A percentile compares a stretch with the other conserved stretches of the same genome.
Conservation (phyloP, 1,140 invertebrate species). For the Bombus confusus region DNA sequence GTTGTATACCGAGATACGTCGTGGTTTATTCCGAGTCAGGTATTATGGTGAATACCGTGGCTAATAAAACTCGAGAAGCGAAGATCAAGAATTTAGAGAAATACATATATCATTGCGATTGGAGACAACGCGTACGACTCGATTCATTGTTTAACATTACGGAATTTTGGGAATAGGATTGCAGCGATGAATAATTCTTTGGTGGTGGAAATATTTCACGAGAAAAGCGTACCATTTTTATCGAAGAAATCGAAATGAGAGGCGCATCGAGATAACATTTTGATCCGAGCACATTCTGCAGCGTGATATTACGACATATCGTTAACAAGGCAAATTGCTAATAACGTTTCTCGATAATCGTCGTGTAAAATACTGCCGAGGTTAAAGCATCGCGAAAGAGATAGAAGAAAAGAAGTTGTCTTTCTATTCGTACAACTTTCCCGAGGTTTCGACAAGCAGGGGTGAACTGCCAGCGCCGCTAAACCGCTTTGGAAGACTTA, state of each 20-base stretch:
- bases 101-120: too few relatives aligned
- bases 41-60: conserved; percentile 44
- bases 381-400: not conserved
- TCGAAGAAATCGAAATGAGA: too few relatives aligned
- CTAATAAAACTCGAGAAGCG: not conserved
- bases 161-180: not conserved
- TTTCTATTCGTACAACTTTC: not conserved
- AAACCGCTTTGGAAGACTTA: conserved; percentile 66
- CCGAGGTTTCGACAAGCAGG: not conserved
- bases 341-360: not conserved
- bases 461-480: conserved; percentile 29
- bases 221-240: too few relatives aligned
- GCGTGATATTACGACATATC: too few relatives aligned
- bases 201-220: too few relatives aligned
- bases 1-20: not conserved
- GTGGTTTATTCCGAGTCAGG: not conserved
- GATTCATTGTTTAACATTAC: not conserved
- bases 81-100: not conserved
- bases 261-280: not conserved
- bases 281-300: not conserved
- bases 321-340: too few relatives aligned
- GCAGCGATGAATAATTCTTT: not conserved
- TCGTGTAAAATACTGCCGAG: not conserved
- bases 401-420: conserved; percentile 13
- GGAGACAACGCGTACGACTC: too few relatives aligned